Base-by-base conservation (phyloP, 30 jellyfish, hydroid and myxozoan genomes). In the Rhopilema esculentum region DNA sequence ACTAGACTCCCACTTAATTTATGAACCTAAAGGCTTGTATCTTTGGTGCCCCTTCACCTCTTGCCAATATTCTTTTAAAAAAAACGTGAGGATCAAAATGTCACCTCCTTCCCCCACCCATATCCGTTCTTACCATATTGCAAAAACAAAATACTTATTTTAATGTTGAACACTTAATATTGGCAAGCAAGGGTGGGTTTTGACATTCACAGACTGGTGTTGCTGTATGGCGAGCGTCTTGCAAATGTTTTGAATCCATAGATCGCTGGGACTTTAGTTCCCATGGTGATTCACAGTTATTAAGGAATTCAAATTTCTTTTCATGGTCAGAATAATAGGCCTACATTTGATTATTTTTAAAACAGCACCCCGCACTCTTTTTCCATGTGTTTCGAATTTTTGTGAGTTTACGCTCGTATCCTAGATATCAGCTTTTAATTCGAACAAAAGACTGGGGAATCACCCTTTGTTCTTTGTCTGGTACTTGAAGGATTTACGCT, bases 381-480 rank as follows among this genome's bases (percentile, higher is more conserved):
- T 19, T 26, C 91, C 91, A 81, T 83, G 92, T 69, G 92, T 83
- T 71, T 75, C 32, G 70, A 63, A 83, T 71, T 20, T 72, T 83
- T 69, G 76, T 9, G 33, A 24, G 80, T 12, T 16, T 19, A 25
- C 16, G 50, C 49, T 32, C 73, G 91, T 81, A 68, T 81, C 91
- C 69, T 66, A 29, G 91, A 81, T 81, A 81, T 81, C 64, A n/a
- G 19, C 63, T 52, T 53, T 77, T 65, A 77, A 77, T 16, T 8
- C 24, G 48, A 27, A 61, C 77, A 52, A 31, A 1, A 21, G 52
- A 22, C 16, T 22, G 81, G 92, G 92, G 92, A 83, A 83, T 83
- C 69, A 69, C 86, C 92, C 50, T 66, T 65, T 48, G 33, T 64
- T 63, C 82, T 49, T 49, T 83, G 83, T 53, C 76, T 72, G 83